Percentiles rank a stretch among this genome's conserved stretches.
phyloP scores from a whole-genome alignment of 2,888 invertebrate species.

The Ectemnius cavifrons region DNA sequence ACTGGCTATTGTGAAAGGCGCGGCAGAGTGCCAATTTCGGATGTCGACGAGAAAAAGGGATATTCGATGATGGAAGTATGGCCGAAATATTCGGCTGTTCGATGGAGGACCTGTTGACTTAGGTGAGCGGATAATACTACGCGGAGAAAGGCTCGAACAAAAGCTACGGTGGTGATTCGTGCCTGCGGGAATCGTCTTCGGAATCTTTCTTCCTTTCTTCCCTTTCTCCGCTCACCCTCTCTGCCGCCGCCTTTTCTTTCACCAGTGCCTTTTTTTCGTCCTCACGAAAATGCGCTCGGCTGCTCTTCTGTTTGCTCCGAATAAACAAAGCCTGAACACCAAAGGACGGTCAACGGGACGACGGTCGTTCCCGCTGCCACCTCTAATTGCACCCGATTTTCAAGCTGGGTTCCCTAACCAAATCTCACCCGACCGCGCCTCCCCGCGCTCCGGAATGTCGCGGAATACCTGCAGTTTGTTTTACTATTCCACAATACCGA shows the following conservation, averaged over 20 bases:
- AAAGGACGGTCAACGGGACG: conserved; percentile 35
- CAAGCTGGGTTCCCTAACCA: conserved; percentile 10
- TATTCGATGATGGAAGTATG: conserved; percentile 12
- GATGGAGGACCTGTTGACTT: conserved; percentile 62
- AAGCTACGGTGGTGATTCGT: conserved; percentile 57
- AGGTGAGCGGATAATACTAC: conserved; percentile 58
- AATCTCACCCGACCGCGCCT: background rate
- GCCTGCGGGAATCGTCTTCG: conserved; percentile 40
- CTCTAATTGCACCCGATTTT: conserved; percentile 54
- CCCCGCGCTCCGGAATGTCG: background rate
- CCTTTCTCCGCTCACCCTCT: conserved; percentile 12
- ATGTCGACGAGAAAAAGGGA: conserved; percentile 49
- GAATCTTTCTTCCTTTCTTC: conserved; percentile 40
- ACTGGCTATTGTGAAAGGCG: conserved; percentile 13
- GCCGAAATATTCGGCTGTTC: conserved; percentile 30
- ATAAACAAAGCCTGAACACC: conserved; percentile 57
- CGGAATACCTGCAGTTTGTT: conserved; percentile 7
- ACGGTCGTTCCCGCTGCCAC: conserved; percentile 8
- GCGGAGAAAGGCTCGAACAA: conserved; percentile 56
- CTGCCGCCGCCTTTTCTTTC: background rate
- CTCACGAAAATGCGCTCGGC: conserved; percentile 3
- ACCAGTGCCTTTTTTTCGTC: conserved; percentile 29
- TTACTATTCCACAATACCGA: background rate
- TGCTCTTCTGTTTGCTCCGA: conserved; percentile 54
- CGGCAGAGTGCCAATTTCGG: conserved; percentile 32